These are phyloP conservation scores for Epizoanthus rinbou DNA, from an alignment of 92 coral and sea anemone genomes.

Conservation along the genomic window DNA sequence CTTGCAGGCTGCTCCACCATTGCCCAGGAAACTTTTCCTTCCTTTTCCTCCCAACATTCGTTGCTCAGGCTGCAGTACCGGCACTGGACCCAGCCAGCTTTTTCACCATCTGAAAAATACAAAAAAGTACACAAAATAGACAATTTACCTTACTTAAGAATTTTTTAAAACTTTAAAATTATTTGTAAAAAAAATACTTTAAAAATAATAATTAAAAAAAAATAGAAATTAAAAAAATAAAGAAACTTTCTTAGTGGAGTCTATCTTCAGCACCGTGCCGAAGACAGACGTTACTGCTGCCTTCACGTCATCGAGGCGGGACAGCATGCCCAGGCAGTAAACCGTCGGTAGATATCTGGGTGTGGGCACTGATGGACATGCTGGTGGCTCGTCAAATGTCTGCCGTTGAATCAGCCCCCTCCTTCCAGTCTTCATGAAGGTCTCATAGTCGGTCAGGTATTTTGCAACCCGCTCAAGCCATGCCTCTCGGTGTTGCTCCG, in stretches of 20 bases:
- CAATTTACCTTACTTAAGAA: too few relatives aligned
- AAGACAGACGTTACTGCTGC: conserved; percentile 47
- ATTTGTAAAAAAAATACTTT: background rate
- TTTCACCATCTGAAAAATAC: background rate
- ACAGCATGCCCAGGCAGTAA: conserved; percentile 56
- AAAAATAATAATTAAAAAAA: background rate
- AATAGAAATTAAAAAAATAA: background rate
- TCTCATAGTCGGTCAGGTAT: conserved; percentile 54
- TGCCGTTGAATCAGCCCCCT: background rate
- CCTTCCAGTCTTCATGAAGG: conserved; percentile 20
- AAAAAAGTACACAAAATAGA: background rate
- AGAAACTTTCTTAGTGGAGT: conserved; percentile 59
- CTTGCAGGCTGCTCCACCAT: conserved; percentile 5
- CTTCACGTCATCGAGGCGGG: conserved; percentile 52
- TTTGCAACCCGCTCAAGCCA: conserved; percentile 48
- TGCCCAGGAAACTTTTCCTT: conserved; percentile 27
- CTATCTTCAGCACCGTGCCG: conserved; percentile 45
- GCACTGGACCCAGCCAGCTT: conserved; percentile 2
- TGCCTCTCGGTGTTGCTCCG: conserved; percentile 43
- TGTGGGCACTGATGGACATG: conserved; percentile 45
- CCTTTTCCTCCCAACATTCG: background rate
- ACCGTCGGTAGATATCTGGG: conserved; percentile 52
- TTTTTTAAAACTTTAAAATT: background rate
- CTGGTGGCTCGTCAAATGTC: conserved; percentile 41
- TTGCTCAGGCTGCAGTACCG: conserved; percentile 11